Evolutionary conservation across 2,888 invertebrate species (phyloP).

Genomic region (Perizoma affinitatum): DNA sequence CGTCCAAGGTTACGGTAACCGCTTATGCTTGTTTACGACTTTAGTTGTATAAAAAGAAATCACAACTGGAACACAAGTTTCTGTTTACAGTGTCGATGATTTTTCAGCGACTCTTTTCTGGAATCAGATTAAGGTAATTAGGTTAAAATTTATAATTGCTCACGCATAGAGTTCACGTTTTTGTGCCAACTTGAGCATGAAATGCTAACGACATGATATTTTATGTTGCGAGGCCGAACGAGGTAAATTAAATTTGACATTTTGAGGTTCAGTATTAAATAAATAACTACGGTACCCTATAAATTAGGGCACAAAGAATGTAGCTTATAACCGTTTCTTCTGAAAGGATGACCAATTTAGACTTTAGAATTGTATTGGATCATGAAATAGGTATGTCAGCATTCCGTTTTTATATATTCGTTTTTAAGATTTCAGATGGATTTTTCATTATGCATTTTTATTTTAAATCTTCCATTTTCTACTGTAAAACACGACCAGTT

Average conservation of each 20-base stretch:
- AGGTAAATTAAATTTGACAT: constrained; percentile 13
- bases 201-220: constrained; percentile 62
- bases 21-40: too few relatives aligned
- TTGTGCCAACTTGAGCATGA: constrained; percentile 56
- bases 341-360: too few relatives aligned
- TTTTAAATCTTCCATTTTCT: too few relatives aligned
- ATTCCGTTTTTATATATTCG: too few relatives aligned
- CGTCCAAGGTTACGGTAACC: too few relatives aligned
- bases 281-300: background rate
- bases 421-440: too few relatives aligned
- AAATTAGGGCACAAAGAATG: background rate
- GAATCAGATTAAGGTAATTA: constrained; percentile 54
- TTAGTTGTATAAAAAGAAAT: constrained; percentile 8
- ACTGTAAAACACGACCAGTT: too few relatives aligned
- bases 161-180: constrained; percentile 52
- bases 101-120: constrained; percentile 37
- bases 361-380: too few relatives aligned
- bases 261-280: background rate
- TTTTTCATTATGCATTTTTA: too few relatives aligned
- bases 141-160: constrained; percentile 58
- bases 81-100: constrained; percentile 40
- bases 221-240: constrained; percentile 49
- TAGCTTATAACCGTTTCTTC: background rate
- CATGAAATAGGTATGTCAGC: too few relatives aligned
- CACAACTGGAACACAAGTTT: constrained; percentile 33